These are phyloP conservation scores for Pituophis catenifer DNA, from an alignment of 2,113 vertebrate genomes.

Conservation along the genomic window DNA sequence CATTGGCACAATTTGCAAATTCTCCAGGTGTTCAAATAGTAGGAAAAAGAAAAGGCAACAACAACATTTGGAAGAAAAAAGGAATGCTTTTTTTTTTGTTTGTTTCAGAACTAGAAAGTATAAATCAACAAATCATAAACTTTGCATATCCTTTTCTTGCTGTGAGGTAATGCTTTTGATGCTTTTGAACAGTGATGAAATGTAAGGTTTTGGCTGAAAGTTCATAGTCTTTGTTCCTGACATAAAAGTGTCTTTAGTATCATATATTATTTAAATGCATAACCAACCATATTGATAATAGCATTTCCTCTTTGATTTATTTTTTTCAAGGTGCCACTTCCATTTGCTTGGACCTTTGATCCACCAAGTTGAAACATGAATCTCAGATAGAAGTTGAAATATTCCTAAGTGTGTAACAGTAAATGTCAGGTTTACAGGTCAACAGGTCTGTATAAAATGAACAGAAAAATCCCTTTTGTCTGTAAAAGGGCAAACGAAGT, in stretches of 20 bases:
- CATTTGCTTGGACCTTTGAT: constrained; percentile 17
- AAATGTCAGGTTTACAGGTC: constrained; percentile 55
- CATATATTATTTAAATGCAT: constrained; percentile 16
- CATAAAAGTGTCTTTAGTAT: neutral
- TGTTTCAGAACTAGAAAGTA: neutral
- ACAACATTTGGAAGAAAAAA: neutral
- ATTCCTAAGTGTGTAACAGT: constrained; percentile 26
- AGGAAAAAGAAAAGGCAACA: neutral
- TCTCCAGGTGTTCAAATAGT: constrained; percentile 11
- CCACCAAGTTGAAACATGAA: constrained; percentile 31
- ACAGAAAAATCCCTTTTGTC: constrained; percentile 18
- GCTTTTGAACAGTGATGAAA: neutral
- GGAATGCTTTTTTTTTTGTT: neutral
- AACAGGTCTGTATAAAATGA: constrained; percentile 35
- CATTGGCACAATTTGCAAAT: constrained; percentile 6
- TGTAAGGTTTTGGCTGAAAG: neutral
- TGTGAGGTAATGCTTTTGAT: neutral
- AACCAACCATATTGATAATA: neutral
- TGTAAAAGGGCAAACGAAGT: constrained; percentile 43
- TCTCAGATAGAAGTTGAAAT: constrained; percentile 31
- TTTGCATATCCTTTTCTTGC: neutral
- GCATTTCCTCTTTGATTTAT: constrained; percentile 4
- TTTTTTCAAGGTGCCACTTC: neutral
- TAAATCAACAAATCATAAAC: neutral
- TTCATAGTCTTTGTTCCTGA: neutral